Evolutionary conservation across 2,797 vertebrate genomes (phyloP).

Genomic region (Acropternis orthonyx): DNA sequence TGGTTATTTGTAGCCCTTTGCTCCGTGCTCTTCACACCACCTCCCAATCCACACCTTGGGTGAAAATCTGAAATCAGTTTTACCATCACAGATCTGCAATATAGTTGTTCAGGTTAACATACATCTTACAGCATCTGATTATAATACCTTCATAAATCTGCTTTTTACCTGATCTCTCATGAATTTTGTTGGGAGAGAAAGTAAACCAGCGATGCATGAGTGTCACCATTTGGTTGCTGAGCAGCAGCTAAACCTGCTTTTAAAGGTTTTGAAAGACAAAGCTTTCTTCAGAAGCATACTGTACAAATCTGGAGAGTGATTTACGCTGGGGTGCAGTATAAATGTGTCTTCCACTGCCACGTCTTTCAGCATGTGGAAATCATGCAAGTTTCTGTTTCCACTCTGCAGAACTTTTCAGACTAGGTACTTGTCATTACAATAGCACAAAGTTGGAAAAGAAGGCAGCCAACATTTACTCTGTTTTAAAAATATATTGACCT

Average conservation of each 20-base stretch:
- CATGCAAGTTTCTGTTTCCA: slow-evolving; percentile 9
- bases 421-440: slow-evolving; percentile 20
- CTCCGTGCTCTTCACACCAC: not conserved
- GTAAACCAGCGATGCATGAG: not conserved
- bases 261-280: not conserved
- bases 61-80: not conserved
- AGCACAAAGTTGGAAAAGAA: slow-evolving; percentile 33
- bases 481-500: slow-evolving; percentile 37
- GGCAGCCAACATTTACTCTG: slow-evolving; percentile 6
- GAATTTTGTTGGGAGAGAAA: not conserved
- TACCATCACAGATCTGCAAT: not conserved
- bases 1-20: not conserved
- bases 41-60: not conserved
- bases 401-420: slow-evolving; percentile 32
- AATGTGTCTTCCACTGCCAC: not conserved
- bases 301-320: not conserved
- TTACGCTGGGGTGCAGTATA: not conserved
- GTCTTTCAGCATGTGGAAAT: not conserved
- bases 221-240: not conserved
- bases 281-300: not conserved
- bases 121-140: not conserved
- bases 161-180: not conserved
- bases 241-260: not conserved
- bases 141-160: not conserved
- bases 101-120: not conserved